phyloP scores from a whole-genome alignment of 2,113 vertebrate species.

The Piprites chloris region DNA sequence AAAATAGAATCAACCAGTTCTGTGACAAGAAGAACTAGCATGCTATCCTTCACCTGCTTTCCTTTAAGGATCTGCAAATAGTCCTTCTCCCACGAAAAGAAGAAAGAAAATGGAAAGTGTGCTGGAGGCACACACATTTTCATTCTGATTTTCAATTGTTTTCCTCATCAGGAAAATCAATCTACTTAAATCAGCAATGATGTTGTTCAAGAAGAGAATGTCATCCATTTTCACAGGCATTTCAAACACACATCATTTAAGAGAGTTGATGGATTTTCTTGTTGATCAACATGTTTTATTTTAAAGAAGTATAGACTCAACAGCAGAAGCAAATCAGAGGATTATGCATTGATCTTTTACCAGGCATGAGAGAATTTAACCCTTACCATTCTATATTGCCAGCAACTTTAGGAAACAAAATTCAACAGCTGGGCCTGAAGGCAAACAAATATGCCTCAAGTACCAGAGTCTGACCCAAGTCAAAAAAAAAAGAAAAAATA shows the following conservation, averaged over 20 bases:
- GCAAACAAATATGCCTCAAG: neutral
- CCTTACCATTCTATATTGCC: neutral
- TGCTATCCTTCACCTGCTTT: neutral
- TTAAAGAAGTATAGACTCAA: neutral
- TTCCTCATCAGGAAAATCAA: neutral
- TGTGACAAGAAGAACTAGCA: neutral
- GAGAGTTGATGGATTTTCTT: neutral
- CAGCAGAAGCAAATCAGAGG: neutral
- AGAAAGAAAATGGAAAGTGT: neutral
- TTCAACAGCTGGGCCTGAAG: slow-evolving; percentile 13
- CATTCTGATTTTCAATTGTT: neutral
- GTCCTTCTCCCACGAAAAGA: neutral
- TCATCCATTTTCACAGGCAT: neutral
- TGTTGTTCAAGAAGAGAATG: neutral
- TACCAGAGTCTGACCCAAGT: neutral
- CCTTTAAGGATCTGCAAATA: neutral
- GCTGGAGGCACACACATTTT: neutral
- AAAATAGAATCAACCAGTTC: neutral
- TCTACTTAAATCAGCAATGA: neutral
- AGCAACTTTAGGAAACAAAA: slow-evolving; percentile 11
- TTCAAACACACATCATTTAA: neutral
- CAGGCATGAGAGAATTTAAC: neutral
- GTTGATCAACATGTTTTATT: neutral
- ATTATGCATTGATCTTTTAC: neutral
- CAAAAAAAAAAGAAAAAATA: neutral